These are phyloP conservation scores for Valencia hispanica DNA, from an alignment of 2,797 vertebrate species.

Conservation along the genomic window DNA sequence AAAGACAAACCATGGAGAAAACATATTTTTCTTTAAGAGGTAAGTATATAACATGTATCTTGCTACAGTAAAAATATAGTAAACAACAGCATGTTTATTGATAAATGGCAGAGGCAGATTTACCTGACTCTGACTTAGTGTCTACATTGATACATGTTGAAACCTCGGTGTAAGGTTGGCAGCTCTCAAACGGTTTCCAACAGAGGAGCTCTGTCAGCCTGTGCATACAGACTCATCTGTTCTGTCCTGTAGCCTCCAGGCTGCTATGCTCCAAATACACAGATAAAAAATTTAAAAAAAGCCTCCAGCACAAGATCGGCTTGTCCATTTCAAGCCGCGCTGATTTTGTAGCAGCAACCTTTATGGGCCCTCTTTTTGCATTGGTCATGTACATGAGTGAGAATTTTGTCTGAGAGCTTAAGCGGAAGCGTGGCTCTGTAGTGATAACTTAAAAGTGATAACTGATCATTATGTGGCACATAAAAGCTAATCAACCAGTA, in stretches of 20 bases:
- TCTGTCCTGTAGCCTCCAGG: conserved; percentile 42
- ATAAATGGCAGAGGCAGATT: conserved; percentile 27
- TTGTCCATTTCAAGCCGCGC: conserved; percentile 50
- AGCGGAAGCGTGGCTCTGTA: neutral
- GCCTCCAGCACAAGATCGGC: conserved; percentile 65
- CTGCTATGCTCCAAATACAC: conserved; percentile 61
- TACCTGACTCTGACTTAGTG: conserved; percentile 28
- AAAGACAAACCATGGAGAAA: neutral
- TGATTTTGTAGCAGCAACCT: conserved; percentile 15
- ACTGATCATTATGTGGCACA: conserved; percentile 23
- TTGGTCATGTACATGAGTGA: conserved; percentile 57
- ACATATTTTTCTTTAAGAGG: neutral
- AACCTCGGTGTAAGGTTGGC: conserved; percentile 33
- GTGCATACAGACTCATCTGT: conserved; percentile 69
- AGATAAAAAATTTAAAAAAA: conserved; percentile 57
- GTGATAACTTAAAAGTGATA: conserved; percentile 5
- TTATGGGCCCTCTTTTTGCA: conserved; percentile 38
- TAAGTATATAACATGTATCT: neutral
- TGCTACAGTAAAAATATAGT: neutral
- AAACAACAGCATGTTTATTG: conserved; percentile 40
- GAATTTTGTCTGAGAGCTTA: conserved; percentile 39
- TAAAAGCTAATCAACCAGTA: conserved; percentile 14
- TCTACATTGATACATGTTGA: conserved; percentile 38
- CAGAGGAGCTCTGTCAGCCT: conserved; percentile 60
- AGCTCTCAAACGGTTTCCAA: conserved; percentile 46